These are phyloP conservation scores for Eupleurogrammus muticus DNA, from an alignment of 2,797 vertebrate genomes.

Conservation along the genomic window DNA sequence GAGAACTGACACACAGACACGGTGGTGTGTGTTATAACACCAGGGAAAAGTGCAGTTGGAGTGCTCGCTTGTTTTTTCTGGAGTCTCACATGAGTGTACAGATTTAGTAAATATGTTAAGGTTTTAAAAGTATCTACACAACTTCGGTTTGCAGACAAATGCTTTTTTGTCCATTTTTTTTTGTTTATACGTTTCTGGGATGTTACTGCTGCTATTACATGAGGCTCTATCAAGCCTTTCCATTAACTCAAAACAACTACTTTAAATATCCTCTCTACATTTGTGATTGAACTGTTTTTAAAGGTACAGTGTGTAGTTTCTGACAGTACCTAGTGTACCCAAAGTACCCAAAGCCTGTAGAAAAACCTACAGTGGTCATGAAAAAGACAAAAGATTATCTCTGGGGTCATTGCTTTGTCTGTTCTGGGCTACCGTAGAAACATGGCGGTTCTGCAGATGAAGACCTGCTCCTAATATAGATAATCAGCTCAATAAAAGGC, in stretches of 20 bases:
- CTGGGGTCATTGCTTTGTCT: no score
- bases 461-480: no score
- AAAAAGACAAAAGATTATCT: no score
- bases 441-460: no score
- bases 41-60: slow-evolving; percentile 5
- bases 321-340: no score
- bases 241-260: not conserved
- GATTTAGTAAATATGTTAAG: slow-evolving; percentile 16
- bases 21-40: slow-evolving; percentile 2
- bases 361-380: no score
- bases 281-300: slow-evolving; percentile 20
- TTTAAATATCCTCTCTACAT: slow-evolving; percentile 3
- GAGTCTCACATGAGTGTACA: slow-evolving; percentile 13
- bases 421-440: no score
- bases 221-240: not conserved
- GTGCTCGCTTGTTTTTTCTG: slow-evolving; percentile 18
- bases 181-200: not conserved
- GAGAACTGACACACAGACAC: not conserved
- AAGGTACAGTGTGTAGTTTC: no score
- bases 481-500: no score
- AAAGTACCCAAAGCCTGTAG: no score
- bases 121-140: slow-evolving; percentile 2
- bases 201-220: slow-evolving; percentile 25
- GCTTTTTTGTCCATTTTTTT: not conserved
- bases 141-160: not conserved